phyloP scores from a whole-genome alignment of 2,113 vertebrate genomes.

The Caretta caretta region DNA sequence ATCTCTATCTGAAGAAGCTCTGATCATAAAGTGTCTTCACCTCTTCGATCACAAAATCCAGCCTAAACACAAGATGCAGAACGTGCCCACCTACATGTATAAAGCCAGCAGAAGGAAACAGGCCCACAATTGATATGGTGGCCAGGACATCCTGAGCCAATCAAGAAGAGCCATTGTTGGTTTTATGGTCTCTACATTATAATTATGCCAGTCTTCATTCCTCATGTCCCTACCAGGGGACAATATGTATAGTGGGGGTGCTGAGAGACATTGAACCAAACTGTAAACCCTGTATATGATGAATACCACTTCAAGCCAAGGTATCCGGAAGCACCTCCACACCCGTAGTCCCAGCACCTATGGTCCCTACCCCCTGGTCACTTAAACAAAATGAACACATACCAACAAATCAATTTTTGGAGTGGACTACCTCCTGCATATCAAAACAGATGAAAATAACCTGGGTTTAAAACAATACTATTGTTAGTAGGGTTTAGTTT shows the following conservation, averaged over 20 bases:
- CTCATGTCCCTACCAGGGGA: neutral
- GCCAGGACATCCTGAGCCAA: conserved; percentile 9
- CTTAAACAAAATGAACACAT: neutral
- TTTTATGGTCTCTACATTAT: neutral
- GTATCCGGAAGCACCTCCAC: no score
- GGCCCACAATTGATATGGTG: rapidly evolving
- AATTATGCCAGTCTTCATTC: neutral
- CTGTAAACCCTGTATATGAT: no score
- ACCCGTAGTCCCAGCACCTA: no score
- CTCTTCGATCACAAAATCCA: neutral
- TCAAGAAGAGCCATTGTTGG: neutral
- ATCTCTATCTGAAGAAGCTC: neutral
- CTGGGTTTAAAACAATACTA: neutral
- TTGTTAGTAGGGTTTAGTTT: neutral
- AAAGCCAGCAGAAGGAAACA: neutral
- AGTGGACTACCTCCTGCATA: neutral
- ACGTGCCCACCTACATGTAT: neutral
- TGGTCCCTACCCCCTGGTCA: neutral
- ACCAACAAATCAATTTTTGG: neutral
- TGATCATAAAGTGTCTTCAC: neutral
- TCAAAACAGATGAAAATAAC: conserved; percentile 16
- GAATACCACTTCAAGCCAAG: no score
- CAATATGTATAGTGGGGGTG: no score
- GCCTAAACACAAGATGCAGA: neutral
- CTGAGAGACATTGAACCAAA: no score